Percentiles rank a stretch among this genome's conserved stretches.
These are phyloP conservation scores for Aelia acuminata DNA, from an alignment of 2,888 invertebrate species.

Conservation along the genomic window DNA sequence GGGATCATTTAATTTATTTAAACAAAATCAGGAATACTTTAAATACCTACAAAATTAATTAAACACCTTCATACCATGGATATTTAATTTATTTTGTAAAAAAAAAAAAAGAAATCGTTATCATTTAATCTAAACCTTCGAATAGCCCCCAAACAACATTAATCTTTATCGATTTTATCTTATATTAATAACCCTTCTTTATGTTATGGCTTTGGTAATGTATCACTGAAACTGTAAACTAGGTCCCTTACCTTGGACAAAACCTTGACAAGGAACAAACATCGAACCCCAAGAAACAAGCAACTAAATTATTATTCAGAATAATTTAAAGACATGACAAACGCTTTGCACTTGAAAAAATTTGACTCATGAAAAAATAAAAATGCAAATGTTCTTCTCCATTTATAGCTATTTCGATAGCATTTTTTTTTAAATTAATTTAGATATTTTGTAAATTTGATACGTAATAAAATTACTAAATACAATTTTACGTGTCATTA, in stretches of 20 bases:
- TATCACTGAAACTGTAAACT: not conserved
- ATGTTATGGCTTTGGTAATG: not conserved
- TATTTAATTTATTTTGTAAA: no score
- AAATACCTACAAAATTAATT: no score
- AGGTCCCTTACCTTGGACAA: not conserved
- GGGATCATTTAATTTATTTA: no score
- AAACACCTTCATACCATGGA: no score
- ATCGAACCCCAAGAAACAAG: not conserved
- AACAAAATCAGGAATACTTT: no score
- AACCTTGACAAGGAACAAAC: not conserved
- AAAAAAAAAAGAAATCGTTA: not conserved
- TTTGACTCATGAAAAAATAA: no score
- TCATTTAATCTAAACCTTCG: not conserved
- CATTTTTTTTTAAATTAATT: no score
- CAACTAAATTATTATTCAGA: not conserved
- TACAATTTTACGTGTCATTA: no score
- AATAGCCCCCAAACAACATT: not conserved
- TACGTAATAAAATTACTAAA: no score
- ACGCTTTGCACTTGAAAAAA: not conserved
- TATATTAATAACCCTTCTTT: not conserved
- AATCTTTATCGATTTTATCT: not conserved
- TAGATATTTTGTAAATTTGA: no score
- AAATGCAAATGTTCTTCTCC: no score
- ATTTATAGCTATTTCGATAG: no score
- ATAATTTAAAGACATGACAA: not conserved